Evolutionary conservation across 2,797 vertebrate genomes (phyloP), one percentile per base, ranked within the genome.

Genomic region (Dermochelys coriacea): DNA sequence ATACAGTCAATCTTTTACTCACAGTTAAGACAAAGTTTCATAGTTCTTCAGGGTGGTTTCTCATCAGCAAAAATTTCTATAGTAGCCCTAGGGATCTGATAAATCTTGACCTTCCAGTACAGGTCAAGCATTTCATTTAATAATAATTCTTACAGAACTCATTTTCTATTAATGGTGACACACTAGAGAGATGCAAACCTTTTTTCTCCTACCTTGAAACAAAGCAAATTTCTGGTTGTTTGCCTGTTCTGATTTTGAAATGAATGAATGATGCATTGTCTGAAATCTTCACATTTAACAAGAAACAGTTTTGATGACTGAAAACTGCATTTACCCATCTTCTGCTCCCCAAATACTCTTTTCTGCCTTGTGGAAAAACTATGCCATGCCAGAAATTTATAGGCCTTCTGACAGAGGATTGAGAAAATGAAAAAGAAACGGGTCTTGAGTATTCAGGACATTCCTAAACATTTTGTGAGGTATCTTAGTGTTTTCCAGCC

Each of bases 121-220:
- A 92, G 86, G 71, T 71, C 86, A 54, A 80, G 29, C 27, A 45
- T 93, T 96, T 94, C 74, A 80, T 61, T 95, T 80, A 54, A 21
- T 93, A 96, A 91, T 93, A 71, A 47, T 85, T 91, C 85, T 78
- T 96, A 93, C 77, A 88, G 87, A 91, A 90, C 71, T 96, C 95
- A 23, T 93, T 93, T 91, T 77, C 29, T 84, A 52, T 91, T 93
- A 94, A 80, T 80, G 89, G 85, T 84, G 47, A 74, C 87, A 21
- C 91, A 80, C 71, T 79, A 80, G 64, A 27, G 80, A 95, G 82
- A 95, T 45, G 88, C 64, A 94, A 94, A 88, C 74, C 16, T 15
- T 86, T 94, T 96, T 94, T 90, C 79, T 75, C 82, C 96, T 57
- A 29, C 8, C 90, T 34, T 41, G 88, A 95, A 93, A 74, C 86